Conservation (phyloP, 2,113 vertebrate species). For the Collichthys lucidus region DNA sequence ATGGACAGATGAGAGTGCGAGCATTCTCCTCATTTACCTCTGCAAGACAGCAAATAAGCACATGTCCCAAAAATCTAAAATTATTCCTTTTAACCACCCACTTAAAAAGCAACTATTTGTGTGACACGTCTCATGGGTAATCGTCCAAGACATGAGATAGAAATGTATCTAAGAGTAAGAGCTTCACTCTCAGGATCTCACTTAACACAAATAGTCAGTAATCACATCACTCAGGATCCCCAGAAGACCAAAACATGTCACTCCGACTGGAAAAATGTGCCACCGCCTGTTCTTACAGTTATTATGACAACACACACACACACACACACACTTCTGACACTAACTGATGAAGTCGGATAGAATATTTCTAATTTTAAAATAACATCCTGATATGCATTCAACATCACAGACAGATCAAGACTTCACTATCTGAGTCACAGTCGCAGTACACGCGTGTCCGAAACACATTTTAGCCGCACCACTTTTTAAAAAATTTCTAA, state of each 20-base stretch:
- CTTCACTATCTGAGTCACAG: background rate
- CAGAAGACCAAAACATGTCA: background rate
- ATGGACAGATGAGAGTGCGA: background rate
- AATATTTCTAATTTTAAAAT: background rate
- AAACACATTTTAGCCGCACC: background rate
- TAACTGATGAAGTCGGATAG: background rate
- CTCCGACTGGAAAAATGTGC: slow-evolving; percentile 10
- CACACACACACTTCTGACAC: background rate
- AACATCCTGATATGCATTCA: background rate
- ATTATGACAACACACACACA: background rate
- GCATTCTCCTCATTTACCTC: background rate
- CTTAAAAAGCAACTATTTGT: background rate
- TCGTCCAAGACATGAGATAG: background rate
- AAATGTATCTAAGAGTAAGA: background rate
- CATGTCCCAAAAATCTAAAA: background rate
- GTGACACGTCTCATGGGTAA: background rate
- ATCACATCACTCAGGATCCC: background rate
- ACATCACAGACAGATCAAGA: background rate
- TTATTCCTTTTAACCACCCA: background rate
- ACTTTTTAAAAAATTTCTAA: background rate
- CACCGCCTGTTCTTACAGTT: background rate
- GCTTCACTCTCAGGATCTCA: background rate
- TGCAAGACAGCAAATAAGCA: background rate
- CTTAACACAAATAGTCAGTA: background rate
- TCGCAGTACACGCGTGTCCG: background rate